phyloP scores from a whole-genome alignment of 2,888 invertebrate genomes.

The Pollenia amentaria region DNA sequence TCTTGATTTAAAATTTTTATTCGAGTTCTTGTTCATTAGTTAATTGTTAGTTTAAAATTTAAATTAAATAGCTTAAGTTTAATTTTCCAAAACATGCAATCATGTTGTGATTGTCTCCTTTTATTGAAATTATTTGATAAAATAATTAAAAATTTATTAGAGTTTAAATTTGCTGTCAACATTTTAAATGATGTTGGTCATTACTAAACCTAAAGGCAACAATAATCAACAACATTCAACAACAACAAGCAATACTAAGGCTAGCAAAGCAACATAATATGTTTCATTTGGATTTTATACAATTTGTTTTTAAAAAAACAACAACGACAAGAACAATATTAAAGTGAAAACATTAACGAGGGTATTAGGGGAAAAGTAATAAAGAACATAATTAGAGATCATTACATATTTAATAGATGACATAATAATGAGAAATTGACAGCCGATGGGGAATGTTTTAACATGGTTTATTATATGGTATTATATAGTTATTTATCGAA shows the following conservation, averaged over 20 bases:
- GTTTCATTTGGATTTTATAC: slow-evolving; percentile 60
- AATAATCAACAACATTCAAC: not conserved
- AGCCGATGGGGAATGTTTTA: too few species aligned
- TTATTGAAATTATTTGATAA: slow-evolving; percentile 12
- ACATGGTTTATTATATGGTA: too few species aligned
- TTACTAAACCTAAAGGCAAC: slow-evolving; percentile 42
- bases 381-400: too few species aligned
- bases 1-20: too few species aligned
- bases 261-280: slow-evolving; percentile 30
- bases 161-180: slow-evolving; percentile 67
- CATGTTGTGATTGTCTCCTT: not conserved
- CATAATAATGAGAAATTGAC: too few species aligned
- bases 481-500: too few species aligned
- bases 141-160: slow-evolving; percentile 62
- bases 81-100: not conserved
- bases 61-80: not conserved
- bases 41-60: not conserved
- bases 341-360: not conserved
- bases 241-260: slow-evolving; percentile 3
- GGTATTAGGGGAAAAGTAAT: not conserved
- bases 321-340: not conserved
- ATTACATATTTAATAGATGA: too few species aligned
- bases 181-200: slow-evolving; percentile 59
- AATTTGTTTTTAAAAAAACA: slow-evolving; percentile 41
- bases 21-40: not conserved